Evolutionary conservation across 2,113 vertebrate species (phyloP).

Genomic region (Rhynchomys soricoides): DNA sequence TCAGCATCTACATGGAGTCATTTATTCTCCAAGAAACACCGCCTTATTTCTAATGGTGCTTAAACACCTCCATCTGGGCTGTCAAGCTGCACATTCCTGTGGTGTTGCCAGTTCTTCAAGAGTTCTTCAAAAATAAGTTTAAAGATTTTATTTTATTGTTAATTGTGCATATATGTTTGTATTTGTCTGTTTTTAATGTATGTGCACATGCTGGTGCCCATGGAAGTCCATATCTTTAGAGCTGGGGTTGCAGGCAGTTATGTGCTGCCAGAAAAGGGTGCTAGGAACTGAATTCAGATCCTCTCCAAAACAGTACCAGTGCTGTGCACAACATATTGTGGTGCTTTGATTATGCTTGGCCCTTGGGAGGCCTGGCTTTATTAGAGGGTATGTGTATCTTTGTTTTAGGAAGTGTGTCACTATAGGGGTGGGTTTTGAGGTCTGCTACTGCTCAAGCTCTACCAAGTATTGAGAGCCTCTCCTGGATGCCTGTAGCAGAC

Average conservation of each 20-base stretch:
- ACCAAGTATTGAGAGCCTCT: no score
- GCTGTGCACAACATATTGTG: background rate
- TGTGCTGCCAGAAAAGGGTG: background rate
- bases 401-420: no score
- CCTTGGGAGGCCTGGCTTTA: no score
- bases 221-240: background rate
- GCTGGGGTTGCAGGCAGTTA: background rate
- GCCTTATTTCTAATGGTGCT: background rate
- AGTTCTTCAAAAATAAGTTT: background rate
- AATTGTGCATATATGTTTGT: background rate
- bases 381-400: no score
- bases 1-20: background rate
- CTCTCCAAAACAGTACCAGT: background rate
- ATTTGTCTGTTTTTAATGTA: background rate
- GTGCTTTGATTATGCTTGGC: no score
- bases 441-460: no score
- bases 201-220: no score
- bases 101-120: background rate
- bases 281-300: background rate
- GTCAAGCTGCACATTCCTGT: background rate
- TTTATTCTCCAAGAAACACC: background rate
- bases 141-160: background rate
- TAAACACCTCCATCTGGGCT: background rate
- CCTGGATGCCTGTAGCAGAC: no score
- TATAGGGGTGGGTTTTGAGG: no score